phyloP scores from a whole-genome alignment of 1,140 invertebrate genomes.

The Ladona fulva region DNA sequence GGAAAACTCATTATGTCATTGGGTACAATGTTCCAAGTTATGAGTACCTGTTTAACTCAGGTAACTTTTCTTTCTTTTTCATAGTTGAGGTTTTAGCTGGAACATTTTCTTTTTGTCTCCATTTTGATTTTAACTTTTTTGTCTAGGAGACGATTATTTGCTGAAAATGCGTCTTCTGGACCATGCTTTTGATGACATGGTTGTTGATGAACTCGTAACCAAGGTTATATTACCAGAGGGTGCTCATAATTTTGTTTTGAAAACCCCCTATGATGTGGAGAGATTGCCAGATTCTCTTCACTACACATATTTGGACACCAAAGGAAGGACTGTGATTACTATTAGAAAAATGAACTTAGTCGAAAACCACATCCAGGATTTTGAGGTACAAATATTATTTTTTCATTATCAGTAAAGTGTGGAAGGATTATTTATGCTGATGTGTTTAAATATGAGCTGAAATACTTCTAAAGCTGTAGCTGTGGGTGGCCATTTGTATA shows the following conservation, averaged over 20 bases:
- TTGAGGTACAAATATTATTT: conserved; percentile 46
- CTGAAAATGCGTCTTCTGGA: conserved; percentile 90
- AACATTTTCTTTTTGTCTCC: too few relatives aligned
- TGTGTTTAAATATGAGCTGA: too few relatives aligned
- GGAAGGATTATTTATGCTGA: too few relatives aligned
- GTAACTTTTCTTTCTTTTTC: conserved; percentile 36
- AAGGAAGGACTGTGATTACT: conserved; percentile 81
- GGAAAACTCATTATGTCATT: conserved; percentile 94
- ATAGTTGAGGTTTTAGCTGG: too few relatives aligned
- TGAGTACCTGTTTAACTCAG: conserved; percentile 82
- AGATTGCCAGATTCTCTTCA: conserved; percentile 66
- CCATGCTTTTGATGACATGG: conserved; percentile 95
- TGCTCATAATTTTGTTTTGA: conserved; percentile 67
- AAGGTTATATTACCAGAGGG: conserved; percentile 95
- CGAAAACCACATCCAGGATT: conserved; percentile 92
- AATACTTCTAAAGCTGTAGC: too few relatives aligned
- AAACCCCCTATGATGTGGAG: conserved; percentile 71
- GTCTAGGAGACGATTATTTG: conserved; percentile 57
- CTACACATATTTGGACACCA: conserved; percentile 92
- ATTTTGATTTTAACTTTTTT: conserved; percentile 18
- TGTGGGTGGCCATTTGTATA: too few relatives aligned
- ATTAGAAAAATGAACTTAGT: conserved; percentile 83
- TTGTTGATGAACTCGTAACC: conserved; percentile 81
- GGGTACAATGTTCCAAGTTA: conserved; percentile 98
- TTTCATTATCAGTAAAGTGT: too few relatives aligned